phyloP scores from a whole-genome alignment of 2,888 invertebrate species.

The Lumbricus terrestris region DNA sequence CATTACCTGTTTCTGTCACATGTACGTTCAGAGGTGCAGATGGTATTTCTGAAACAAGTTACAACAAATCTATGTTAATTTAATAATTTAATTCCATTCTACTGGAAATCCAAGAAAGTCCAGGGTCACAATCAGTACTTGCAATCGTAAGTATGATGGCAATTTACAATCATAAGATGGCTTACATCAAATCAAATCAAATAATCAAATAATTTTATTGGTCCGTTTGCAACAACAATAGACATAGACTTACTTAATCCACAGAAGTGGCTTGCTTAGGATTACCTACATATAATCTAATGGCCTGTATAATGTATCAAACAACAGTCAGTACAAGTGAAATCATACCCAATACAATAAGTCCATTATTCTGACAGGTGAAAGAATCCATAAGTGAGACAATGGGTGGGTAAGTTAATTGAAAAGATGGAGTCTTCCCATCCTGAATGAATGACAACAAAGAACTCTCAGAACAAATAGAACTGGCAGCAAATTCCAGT shows the following conservation, averaged over 20 bases:
- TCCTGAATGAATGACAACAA: too few relatives aligned
- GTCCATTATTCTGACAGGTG: background rate
- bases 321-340: background rate
- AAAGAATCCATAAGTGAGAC: too few relatives aligned
- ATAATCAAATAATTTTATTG: too few relatives aligned
- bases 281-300: background rate
- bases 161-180: too few relatives aligned
- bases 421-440: too few relatives aligned
- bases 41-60: slow-evolving; percentile 34
- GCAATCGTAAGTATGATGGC: too few relatives aligned
- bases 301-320: background rate
- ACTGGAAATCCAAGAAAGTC: background rate
- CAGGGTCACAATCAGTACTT: background rate
- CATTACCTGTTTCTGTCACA: slow-evolving; percentile 39
- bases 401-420: too few relatives aligned
- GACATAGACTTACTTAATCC: too few relatives aligned
- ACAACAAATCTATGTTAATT: background rate
- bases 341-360: background rate
- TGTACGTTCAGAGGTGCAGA: slow-evolving; percentile 48
- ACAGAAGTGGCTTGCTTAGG: too few relatives aligned
- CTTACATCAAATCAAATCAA: too few relatives aligned
- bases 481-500: background rate
- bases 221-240: too few relatives aligned
- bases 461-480: too few relatives aligned
- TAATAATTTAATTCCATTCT: background rate